Percentiles rank a stretch among this genome's conserved stretches.
Conservation (phyloP, 2,797 vertebrate genomes). For the Eptatretus atami region DNA sequence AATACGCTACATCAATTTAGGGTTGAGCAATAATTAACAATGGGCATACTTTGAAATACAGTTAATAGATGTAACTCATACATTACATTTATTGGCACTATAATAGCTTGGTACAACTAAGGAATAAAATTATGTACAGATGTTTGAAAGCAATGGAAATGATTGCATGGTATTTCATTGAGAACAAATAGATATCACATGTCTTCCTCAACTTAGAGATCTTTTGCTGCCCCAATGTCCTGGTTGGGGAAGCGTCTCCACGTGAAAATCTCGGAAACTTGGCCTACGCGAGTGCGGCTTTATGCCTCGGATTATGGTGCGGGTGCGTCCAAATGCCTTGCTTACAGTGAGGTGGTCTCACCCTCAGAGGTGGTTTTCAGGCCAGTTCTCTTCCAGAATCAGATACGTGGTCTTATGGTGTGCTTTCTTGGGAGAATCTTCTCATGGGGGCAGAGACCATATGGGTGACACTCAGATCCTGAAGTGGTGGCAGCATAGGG, state of each 20-base stretch:
- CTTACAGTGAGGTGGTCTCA: constrained; percentile 96
- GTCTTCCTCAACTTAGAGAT: constrained; percentile 26
- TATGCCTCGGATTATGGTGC: constrained; percentile 77
- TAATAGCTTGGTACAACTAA: too few species aligned
- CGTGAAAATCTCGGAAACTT: constrained; percentile 76
- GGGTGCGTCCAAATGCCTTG: constrained; percentile 50
- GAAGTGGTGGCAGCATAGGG: constrained; percentile 91
- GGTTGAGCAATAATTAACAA: too few species aligned
- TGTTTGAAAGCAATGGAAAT: too few species aligned
- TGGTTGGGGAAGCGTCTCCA: constrained; percentile 86
- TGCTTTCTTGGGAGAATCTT: constrained; percentile 92
- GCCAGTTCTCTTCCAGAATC: constrained; percentile 73
- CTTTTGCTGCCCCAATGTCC: constrained; percentile 64
- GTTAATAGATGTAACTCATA: too few species aligned
- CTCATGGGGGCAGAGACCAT: constrained; percentile 85
- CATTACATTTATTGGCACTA: too few species aligned
- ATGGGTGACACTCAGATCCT: constrained; percentile 93
- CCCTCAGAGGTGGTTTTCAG: constrained; percentile 54
- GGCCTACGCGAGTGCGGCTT: constrained; percentile 64
- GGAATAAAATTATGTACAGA: too few species aligned
- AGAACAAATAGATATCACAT: too few species aligned
- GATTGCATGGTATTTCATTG: too few species aligned
- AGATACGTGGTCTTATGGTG: constrained; percentile 85
- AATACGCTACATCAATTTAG: too few species aligned
- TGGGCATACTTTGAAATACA: too few species aligned